These are phyloP conservation scores for Scortum barcoo DNA, from an alignment of 2,113 vertebrate species.

Conservation along the genomic window DNA sequence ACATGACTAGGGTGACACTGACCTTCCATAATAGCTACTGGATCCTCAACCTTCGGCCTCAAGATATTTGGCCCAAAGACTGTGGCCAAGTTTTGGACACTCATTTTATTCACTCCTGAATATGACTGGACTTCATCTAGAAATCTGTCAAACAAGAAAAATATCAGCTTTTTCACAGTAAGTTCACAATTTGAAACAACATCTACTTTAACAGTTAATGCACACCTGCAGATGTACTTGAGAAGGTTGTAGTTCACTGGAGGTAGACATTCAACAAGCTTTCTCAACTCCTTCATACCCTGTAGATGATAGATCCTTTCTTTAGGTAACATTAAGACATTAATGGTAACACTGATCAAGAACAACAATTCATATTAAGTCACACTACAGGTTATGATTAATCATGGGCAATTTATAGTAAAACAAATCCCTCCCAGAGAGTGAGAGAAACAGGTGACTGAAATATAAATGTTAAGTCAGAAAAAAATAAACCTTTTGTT, in stretches of 20 bases:
- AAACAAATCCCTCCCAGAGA: background rate
- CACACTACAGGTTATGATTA: background rate
- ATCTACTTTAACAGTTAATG: background rate
- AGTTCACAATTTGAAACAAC: background rate
- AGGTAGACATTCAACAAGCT: constrained; percentile 93
- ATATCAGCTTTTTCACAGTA: background rate
- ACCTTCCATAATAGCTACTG: constrained; percentile 98
- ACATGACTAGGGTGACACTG: background rate
- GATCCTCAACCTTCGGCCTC: constrained; percentile 95
- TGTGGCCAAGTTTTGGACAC: constrained; percentile 95
- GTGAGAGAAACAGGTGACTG: no score
- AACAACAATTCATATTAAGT: background rate
- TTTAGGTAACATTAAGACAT: background rate
- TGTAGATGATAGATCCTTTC: constrained; percentile 64
- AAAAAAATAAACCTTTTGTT: background rate
- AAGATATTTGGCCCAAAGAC: constrained; percentile 98
- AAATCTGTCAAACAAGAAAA: constrained; percentile 85
- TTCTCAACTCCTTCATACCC: constrained; percentile 92
- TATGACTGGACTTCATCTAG: constrained; percentile 98
- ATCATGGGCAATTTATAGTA: background rate
- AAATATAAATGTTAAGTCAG: no score
- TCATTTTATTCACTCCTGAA: constrained; percentile 98
- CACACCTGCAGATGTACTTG: constrained; percentile 97
- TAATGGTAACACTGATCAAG: no score
- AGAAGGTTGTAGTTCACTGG: constrained; percentile 96